A percentile compares a stretch with the other conserved stretches of the same genome.
These are phyloP conservation scores for Psilopsiagon aurifrons DNA, from an alignment of 2,113 vertebrate genomes.

Conservation along the genomic window DNA sequence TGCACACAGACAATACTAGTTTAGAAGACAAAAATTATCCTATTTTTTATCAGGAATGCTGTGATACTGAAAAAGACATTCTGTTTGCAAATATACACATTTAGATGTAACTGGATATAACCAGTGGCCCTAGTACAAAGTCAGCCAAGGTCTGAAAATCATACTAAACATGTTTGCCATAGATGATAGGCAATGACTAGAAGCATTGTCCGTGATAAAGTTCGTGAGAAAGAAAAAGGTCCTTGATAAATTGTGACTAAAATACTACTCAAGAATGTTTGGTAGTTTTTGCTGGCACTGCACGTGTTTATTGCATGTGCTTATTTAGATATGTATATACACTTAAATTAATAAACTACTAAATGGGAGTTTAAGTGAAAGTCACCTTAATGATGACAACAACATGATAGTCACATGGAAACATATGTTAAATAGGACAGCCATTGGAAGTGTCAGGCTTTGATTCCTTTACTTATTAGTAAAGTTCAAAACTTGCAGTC, in stretches of 20 bases:
- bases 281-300: background rate
- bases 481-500: background rate
- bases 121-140: background rate
- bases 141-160: background rate
- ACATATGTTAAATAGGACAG: background rate
- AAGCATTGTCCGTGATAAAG: background rate
- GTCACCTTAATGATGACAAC: background rate
- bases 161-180: background rate
- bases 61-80: background rate
- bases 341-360: background rate
- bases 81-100: background rate
- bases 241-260: background rate
- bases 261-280: background rate
- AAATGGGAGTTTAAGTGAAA: background rate
- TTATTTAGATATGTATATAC: background rate
- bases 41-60: background rate
- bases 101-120: background rate
- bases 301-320: background rate
- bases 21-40: background rate
- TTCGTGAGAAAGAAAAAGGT: background rate
- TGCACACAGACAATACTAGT: rapidly evolving
- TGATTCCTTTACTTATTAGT: background rate
- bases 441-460: background rate
- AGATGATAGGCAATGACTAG: background rate
- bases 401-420: background rate